phyloP scores from a whole-genome alignment of 2,113 vertebrate species.

The Siniperca knerii region DNA sequence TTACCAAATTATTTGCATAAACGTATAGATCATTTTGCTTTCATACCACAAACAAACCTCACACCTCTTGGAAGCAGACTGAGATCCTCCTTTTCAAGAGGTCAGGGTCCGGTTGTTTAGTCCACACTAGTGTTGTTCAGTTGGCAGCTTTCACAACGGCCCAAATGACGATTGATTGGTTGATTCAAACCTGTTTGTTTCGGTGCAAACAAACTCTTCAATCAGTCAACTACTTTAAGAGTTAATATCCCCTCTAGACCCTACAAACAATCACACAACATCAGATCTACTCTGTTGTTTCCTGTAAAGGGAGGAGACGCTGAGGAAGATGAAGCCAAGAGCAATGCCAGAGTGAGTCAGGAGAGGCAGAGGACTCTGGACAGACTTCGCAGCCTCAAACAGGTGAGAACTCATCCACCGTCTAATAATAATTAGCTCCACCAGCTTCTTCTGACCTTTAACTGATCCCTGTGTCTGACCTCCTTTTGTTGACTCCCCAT shows the following conservation, averaged over 20 bases:
- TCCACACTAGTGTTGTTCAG: too few relatives aligned
- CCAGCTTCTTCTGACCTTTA: background rate
- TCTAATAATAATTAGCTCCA: too few relatives aligned
- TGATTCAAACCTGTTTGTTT: background rate
- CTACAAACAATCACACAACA: background rate
- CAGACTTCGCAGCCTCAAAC: slow-evolving; percentile 94
- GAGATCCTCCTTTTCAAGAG: too few relatives aligned
- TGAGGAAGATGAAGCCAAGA: slow-evolving; percentile 89
- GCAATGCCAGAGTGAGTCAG: slow-evolving; percentile 90
- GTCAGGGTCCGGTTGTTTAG: too few relatives aligned
- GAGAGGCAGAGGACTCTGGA: slow-evolving; percentile 95
- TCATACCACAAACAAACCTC: background rate
- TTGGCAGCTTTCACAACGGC: background rate
- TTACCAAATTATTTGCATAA: too few relatives aligned
- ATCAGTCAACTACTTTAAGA: too few relatives aligned
- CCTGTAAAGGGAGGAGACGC: slow-evolving; percentile 73
- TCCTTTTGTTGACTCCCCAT: background rate
- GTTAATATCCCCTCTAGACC: too few relatives aligned
- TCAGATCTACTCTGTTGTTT: background rate
- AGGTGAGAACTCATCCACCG: slow-evolving; percentile 81
- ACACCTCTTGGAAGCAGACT: too few relatives aligned
- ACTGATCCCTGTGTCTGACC: background rate
- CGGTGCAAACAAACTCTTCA: too few relatives aligned
- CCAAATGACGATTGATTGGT: background rate
- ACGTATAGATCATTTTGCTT: background rate